These are phyloP conservation scores for Perdix hodgsoniae DNA, from an alignment of 2,797 vertebrate genomes.

Conservation along the genomic window DNA sequence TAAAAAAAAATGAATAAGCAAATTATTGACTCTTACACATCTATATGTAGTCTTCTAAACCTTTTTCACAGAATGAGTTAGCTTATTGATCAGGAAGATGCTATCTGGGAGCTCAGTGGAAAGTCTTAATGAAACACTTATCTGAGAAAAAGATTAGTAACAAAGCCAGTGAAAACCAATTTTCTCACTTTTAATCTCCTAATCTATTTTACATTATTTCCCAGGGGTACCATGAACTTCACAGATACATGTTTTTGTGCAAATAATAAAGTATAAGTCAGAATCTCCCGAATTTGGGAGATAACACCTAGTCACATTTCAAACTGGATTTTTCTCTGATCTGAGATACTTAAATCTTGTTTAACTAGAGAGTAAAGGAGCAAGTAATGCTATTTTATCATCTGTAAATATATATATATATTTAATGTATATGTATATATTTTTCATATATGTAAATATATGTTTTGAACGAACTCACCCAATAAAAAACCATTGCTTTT, in stretches of 20 bases:
- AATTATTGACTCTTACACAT: not conserved
- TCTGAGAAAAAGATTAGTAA: constrained; percentile 88
- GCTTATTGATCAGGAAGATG: constrained; percentile 80
- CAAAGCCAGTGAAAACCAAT: constrained; percentile 85
- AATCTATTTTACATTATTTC: constrained; percentile 93
- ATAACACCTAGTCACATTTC: constrained; percentile 78
- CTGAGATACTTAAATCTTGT: constrained; percentile 30
- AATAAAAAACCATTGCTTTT: not conserved
- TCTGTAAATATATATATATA: not conserved
- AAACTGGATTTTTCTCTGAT: constrained; percentile 76
- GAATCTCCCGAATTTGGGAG: constrained; percentile 82
- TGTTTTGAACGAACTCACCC: not conserved
- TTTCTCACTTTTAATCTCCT: constrained; percentile 88
- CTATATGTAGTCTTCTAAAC: constrained; percentile 65
- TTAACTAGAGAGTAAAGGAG: not conserved
- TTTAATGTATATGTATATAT: no score
- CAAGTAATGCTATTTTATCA: not conserved
- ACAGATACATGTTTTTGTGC: constrained; percentile 82
- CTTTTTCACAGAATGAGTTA: constrained; percentile 47
- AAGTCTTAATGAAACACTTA: constrained; percentile 83
- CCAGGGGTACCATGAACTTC: constrained; percentile 82
- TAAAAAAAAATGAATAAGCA: constrained; percentile 26
- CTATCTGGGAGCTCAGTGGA: constrained; percentile 73
- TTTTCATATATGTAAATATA: no score
- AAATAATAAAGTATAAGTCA: constrained; percentile 88